Base-by-base conservation (phyloP, 2,797 vertebrate species). In the Microhierax caerulescens region DNA sequence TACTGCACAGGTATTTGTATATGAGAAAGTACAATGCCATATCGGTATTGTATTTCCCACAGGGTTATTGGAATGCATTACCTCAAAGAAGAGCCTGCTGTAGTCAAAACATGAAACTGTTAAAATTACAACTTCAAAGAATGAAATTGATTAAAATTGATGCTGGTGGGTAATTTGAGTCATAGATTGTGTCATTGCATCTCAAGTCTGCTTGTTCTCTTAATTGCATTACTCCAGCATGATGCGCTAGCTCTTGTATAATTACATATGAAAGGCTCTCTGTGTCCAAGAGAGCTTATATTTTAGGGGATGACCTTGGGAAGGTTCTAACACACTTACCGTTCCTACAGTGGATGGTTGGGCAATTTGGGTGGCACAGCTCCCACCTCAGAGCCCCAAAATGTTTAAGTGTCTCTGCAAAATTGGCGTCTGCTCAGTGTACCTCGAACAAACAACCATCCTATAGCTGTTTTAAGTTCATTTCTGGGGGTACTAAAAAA, bases 1-100 rank as follows among this genome's bases (percentile, higher is more conserved):
- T 99, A 98, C 61, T 19, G 73, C 47, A 11, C 18, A 61, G 34
- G 64, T 6, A 14, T 27, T 11, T 47, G 50, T 2, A 24, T 6
- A 2, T 7, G 25, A 37, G 51, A 25, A 15, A 28, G 13, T 23
- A 2, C 3, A 1, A 12, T 47, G 74, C 64, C 2, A 0, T 53
- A 10, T 10, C 56, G 2, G 23, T 27, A 12, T 3, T 37, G 22
- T 25, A 3, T 59, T 61, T 85, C 39, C 41, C 5, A 0, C 32
- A 1, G 56, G 50, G 11, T 41, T 73, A 7, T 23, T n/a, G 51
- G 43, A 61, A 28, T 25, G 3, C n/a, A 0, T 23, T 51, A 15
- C 51, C 59, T 22, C 3, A 1, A 32, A 68, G 63, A 45, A 63
- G 32, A 45, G 64, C 25, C 34, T 73, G 88, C 53, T 5, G 22